Percentiles rank a stretch among this genome's conserved stretches.
phyloP scores from a whole-genome alignment of 2,888 invertebrate genomes.

The Rhagium mordax region DNA sequence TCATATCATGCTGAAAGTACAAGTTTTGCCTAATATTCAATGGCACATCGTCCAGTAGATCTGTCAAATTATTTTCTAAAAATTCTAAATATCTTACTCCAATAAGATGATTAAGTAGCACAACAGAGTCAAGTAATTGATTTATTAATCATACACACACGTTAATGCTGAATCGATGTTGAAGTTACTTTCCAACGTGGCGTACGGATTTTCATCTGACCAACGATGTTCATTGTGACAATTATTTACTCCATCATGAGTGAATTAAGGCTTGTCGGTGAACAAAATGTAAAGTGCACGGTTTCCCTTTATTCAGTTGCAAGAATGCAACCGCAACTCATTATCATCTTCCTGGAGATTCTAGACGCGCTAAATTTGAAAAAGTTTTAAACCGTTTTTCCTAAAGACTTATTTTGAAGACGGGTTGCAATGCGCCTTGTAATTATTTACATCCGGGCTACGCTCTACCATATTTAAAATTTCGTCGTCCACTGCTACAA shows the following conservation, averaged over 20 bases:
- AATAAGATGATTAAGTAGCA: not conserved
- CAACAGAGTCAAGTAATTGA: constrained; percentile 1
- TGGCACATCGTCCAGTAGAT: too few relatives aligned
- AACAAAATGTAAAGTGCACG: constrained; percentile 8
- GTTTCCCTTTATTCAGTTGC: not conserved
- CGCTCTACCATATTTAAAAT: not conserved
- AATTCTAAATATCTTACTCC: constrained; percentile 8
- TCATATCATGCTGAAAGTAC: too few relatives aligned
- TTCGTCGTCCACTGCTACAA: not conserved
- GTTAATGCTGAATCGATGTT: not conserved
- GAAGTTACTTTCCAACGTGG: constrained; percentile 1
- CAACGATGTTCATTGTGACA: not conserved
- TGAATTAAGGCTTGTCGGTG: constrained; percentile 4
- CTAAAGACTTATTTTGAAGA: not conserved
- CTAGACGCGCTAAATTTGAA: not conserved
- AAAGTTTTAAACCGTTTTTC: not conserved
- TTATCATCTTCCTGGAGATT: not conserved
- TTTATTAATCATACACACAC: not conserved
- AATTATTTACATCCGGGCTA: not conserved
- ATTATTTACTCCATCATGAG: constrained; percentile 5
- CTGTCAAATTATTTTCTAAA: not conserved
- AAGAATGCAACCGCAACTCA: not conserved
- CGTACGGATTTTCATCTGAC: not conserved
- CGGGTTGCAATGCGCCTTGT: constrained; percentile 1
- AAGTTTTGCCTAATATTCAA: too few relatives aligned